Evolutionary conservation across 2,888 invertebrate genomes (phyloP).

Genomic region (Nephrotoma flavescens): DNA sequence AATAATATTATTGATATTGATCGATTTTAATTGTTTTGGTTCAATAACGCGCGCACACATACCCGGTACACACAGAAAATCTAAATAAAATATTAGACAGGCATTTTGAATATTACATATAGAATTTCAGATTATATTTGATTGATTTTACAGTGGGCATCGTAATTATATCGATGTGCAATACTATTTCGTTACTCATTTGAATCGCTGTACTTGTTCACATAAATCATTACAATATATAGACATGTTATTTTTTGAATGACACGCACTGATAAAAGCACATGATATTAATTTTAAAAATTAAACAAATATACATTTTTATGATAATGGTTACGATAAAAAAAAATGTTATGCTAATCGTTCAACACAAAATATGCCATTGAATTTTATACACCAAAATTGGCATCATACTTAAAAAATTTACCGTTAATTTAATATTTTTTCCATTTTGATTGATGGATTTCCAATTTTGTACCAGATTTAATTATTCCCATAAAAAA

Average conservation of each 20-base stretch:
- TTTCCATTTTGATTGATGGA: neutral
- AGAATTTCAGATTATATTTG: too few relatives aligned
- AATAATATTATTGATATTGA: neutral
- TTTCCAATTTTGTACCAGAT: neutral
- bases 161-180: too few relatives aligned
- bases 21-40: neutral
- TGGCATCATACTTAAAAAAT: neutral
- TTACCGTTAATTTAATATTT: neutral
- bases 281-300: neutral
- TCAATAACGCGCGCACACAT: neutral
- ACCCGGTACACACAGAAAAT: too few relatives aligned
- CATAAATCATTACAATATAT: neutral
- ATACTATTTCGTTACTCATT: too few relatives aligned
- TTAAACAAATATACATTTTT: neutral
- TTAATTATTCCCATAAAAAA: neutral
- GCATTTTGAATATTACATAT: neutral
- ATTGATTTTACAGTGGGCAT: too few relatives aligned
- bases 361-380: neutral
- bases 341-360: neutral
- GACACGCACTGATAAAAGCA: neutral
- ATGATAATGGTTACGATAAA: neutral
- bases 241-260: neutral
- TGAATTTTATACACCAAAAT: neutral
- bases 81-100: neutral
- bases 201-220: neutral